Conservation (phyloP, 64 coral and sea anemone genomes). For the Exaiptasia diaphana region DNA sequence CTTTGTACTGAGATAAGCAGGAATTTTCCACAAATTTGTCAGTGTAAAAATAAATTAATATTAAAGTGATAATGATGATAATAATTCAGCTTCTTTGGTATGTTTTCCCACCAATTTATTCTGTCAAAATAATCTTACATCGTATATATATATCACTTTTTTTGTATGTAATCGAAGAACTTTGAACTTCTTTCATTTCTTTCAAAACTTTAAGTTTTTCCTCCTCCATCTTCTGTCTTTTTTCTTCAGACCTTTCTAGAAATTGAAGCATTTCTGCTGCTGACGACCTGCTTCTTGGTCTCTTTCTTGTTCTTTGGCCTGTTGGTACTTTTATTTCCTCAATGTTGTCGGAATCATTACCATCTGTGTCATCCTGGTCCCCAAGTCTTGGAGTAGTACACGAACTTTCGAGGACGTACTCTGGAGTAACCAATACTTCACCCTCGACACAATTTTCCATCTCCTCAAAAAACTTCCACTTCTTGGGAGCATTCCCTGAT, state of each 20-base stretch:
- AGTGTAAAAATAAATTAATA: background rate
- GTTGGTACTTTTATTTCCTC: background rate
- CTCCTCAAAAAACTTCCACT: conserved; percentile 32
- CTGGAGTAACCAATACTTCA: conserved; percentile 8
- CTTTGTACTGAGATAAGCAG: background rate
- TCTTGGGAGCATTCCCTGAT: conserved; percentile 22
- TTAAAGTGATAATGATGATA: background rate
- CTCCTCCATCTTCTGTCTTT: conserved; percentile 11
- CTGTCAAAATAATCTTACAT: background rate
- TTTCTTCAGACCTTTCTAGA: conserved; percentile 2
- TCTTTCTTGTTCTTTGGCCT: conserved; percentile 3
- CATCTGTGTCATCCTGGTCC: background rate
- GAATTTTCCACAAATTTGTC: background rate
- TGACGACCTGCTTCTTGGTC: conserved; percentile 17
- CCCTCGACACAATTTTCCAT: background rate
- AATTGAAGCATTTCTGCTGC: conserved; percentile 31
- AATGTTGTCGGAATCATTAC: background rate
- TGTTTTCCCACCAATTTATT: background rate
- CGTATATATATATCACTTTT: background rate
- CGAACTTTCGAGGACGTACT: conserved; percentile 9
- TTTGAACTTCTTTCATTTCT: conserved; percentile 27
- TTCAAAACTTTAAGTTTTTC: conserved; percentile 11
- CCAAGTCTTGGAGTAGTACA: background rate
- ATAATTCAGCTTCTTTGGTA: background rate
- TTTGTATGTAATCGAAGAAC: background rate